Evolutionary conservation across 2,797 vertebrate genomes (phyloP), one percentile per base, ranked within the genome.

Genomic region (Acestrorhynchus altus): DNA sequence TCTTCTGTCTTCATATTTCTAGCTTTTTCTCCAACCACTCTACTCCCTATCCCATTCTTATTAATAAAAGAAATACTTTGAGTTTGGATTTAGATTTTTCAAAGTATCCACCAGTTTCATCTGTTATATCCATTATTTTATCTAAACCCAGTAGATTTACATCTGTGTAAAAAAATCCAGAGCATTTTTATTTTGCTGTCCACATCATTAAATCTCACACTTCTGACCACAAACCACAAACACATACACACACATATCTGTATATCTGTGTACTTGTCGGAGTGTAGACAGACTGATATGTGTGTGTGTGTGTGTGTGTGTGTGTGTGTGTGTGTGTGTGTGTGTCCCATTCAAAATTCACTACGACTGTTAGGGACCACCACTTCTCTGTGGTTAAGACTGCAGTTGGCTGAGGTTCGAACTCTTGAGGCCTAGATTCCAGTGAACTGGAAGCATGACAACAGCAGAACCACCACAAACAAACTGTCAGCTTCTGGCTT

Each of bases 381-480:
- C 42, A 22, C 54, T 77, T 42, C 44, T 57, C 22, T 77, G 66
- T 70, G 66, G 57, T 54, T 24, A 16, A 16, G 20, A 52, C 28
- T 52, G 75, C 46, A 52, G 7, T 63, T 28, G 56, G 16, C 56
- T 15, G 56, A 44, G 57, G 56, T 44, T 51, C 35, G 12, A 77
- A 70, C 60, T 42, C 22, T 61, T 70, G 46, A 42, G 31, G 66
- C 35, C 1, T 63, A 3, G 4, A 61, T 16, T 8, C 15, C 20
- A 28, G 65, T 57, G 11, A 31, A 12, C 28, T 60, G 57, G 51
- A 46, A 56, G 44, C 52, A 42, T 9, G 4, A 65, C 65, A 79
- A 63, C 40, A 63, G 16, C 10, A 39, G 59, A 79, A 60, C 24
- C 63, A 47, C 42, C 15, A 73, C 56, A 76, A 69, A 73, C 35